phyloP scores from a whole-genome alignment of 2,113 vertebrate species.

The Isurus oxyrinchus region DNA sequence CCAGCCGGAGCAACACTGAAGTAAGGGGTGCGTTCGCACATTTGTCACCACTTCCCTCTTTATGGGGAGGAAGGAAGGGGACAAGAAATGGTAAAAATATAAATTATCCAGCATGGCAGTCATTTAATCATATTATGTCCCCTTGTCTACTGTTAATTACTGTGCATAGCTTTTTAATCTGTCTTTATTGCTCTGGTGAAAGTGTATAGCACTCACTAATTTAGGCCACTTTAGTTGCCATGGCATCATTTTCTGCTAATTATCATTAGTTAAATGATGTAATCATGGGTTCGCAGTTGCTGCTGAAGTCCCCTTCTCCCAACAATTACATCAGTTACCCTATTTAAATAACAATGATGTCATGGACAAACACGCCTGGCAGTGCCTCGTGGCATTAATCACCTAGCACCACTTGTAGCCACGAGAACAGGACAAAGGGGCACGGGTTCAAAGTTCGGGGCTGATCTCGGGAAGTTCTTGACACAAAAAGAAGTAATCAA shows the following conservation, averaged over 20 bases:
- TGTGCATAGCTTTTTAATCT: slow-evolving; percentile 1
- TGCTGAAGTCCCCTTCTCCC: background rate
- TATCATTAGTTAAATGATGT: slow-evolving; percentile 27
- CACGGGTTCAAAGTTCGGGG: background rate
- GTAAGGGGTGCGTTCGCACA: background rate
- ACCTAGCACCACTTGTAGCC: too few relatives aligned
- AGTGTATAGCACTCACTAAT: slow-evolving; percentile 12
- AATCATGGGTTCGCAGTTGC: background rate
- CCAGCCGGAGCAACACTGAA: background rate
- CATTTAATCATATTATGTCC: background rate
- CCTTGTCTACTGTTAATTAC: slow-evolving; percentile 25
- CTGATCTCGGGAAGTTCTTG: background rate
- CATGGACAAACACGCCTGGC: background rate
- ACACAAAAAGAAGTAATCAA: background rate
- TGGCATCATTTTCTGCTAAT: slow-evolving; percentile 25
- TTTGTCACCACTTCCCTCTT: background rate
- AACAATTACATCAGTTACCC: slow-evolving; percentile 14
- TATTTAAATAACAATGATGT: slow-evolving; percentile 18
- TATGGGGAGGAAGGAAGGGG: background rate
- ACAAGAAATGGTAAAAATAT: background rate
- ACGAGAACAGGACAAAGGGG: too few relatives aligned
- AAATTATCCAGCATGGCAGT: background rate
- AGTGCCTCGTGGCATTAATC: background rate
- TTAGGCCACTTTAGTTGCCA: slow-evolving; percentile 18
- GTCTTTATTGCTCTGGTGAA: slow-evolving; percentile 20